Evolutionary conservation across 2,888 invertebrate genomes (phyloP), one percentile per base, ranked within the genome.

Genomic region (Mimumesa dahlbomi): DNA sequence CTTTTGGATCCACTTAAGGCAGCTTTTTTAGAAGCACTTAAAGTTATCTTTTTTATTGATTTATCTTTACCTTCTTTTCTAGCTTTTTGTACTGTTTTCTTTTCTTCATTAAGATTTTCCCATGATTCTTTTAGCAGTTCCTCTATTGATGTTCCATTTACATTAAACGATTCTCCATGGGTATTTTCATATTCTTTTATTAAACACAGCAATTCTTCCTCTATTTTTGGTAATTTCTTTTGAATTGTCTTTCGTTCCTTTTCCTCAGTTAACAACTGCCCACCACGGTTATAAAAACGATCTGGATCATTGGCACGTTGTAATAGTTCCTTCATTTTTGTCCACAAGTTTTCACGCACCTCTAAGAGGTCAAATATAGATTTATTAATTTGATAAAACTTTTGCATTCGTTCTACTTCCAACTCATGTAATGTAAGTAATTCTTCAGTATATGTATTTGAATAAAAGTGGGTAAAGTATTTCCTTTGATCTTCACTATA

Each of bases 221-320:
- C 95, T 40, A 95, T 92, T 89, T 94, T 93, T 0, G 96, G 95
- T 52, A 96, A 88, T 90, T 94, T 91, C 72, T 73, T 94, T 31
- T 92, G 91, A 7, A 96, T 92, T 6, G 92, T 91, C 86, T 96
- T 97, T n/a, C 97, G 90, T 82, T 96, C 95, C 81, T 94, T 96
- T 88, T 98, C 97, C 86, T 97, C 97, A 53, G 93, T 92, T 0
- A 98, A 90, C 3, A 98, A 90, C 75, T 95, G 94, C 0, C 97
- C 97, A 0, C 97, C 97, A 34, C 98, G 92, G 89, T 97, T 97
- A 79, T 96, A 94, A 85, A 94, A 96, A 0, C 97, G 92, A 74
- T 94, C 94, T 0, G 96, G 95, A 82, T 96, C 95, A n/a, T 92
- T 92, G 0, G 95, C 94, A 53, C 94, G 92, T 16, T 92, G 92